Evolutionary conservation across 2,888 invertebrate species (phyloP).

Genomic region (Desoria tigrina): DNA sequence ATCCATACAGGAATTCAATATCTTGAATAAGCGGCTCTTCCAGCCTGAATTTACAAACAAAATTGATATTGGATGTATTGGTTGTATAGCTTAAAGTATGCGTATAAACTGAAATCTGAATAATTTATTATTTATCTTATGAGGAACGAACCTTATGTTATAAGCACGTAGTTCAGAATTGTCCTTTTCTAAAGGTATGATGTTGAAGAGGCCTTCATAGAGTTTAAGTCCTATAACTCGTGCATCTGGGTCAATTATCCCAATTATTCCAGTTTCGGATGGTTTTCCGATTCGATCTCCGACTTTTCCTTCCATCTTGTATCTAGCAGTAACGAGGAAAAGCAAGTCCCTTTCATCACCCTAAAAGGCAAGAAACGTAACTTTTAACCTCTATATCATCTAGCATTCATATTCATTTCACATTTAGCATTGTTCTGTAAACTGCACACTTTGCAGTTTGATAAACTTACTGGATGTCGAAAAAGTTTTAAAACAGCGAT

Average conservation of each 20-base stretch:
- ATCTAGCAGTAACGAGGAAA: slow-evolving; percentile 88
- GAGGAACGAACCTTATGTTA: slow-evolving; percentile 61
- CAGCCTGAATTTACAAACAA: slow-evolving; percentile 64
- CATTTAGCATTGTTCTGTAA: too few species aligned
- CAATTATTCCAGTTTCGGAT: slow-evolving; percentile 93
- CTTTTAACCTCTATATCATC: too few species aligned
- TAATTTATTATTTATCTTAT: background rate
- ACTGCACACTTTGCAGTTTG: too few species aligned
- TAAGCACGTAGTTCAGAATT: slow-evolving; percentile 92
- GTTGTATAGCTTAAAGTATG: slow-evolving; percentile 6
- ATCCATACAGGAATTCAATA: slow-evolving; percentile 93
- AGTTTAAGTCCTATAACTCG: slow-evolving; percentile 90
- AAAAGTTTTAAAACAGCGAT: slow-evolving; percentile 94
- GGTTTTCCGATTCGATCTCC: slow-evolving; percentile 90
- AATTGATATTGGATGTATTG: background rate
- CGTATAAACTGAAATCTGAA: slow-evolving; percentile 10
- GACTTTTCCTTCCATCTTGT: slow-evolving; percentile 96
- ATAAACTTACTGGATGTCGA: slow-evolving; percentile 73
- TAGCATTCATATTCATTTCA: too few species aligned
- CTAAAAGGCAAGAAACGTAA: slow-evolving; percentile 62
- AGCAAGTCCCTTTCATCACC: slow-evolving; percentile 88
- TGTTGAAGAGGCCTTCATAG: slow-evolving; percentile 96
- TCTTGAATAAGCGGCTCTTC: slow-evolving; percentile 94
- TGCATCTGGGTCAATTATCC: slow-evolving; percentile 93
- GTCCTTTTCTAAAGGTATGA: slow-evolving; percentile 92